These are phyloP conservation scores for Eristalis tenax DNA, from an alignment of 2,888 invertebrate species.

Conservation along the genomic window DNA sequence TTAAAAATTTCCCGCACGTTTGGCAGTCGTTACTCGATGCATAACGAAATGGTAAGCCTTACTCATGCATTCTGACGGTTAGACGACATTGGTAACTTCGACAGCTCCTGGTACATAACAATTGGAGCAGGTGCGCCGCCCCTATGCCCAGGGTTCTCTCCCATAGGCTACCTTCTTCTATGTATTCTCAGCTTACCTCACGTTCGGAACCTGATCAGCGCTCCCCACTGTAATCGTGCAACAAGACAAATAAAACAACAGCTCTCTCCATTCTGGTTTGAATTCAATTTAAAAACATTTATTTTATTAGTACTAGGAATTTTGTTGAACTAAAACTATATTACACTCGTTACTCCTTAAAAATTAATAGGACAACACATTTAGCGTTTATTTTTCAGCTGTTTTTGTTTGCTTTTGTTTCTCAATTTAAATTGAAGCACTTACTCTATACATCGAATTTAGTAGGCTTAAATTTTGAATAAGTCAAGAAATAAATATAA, in stretches of 20 bases:
- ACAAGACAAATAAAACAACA: not conserved
- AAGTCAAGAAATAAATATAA: slow-evolving; percentile 20
- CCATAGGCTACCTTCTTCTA: not conserved
- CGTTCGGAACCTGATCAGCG: not conserved
- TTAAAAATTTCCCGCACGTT: no score
- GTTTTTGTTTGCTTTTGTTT: not conserved
- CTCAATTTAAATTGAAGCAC: not conserved
- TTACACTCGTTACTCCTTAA: slow-evolving; percentile 61
- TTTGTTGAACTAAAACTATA: slow-evolving; percentile 46
- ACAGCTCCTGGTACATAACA: no score
- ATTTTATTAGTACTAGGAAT: slow-evolving; percentile 7
- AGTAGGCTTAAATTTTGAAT: not conserved
- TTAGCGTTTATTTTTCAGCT: not conserved
- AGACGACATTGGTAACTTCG: no score
- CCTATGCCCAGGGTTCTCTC: no score
- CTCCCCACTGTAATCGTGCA: no score
- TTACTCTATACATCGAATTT: not conserved
- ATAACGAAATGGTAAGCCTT: no score
- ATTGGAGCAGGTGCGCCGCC: no score
- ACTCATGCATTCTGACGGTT: no score
- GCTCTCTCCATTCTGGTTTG: not conserved
- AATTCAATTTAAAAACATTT: not conserved
- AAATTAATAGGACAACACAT: slow-evolving; percentile 58
- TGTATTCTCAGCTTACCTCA: not conserved
- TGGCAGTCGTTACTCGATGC: no score